Evolutionary conservation across 2,888 invertebrate genomes (phyloP).

Genomic region (Embidobia sp.): DNA sequence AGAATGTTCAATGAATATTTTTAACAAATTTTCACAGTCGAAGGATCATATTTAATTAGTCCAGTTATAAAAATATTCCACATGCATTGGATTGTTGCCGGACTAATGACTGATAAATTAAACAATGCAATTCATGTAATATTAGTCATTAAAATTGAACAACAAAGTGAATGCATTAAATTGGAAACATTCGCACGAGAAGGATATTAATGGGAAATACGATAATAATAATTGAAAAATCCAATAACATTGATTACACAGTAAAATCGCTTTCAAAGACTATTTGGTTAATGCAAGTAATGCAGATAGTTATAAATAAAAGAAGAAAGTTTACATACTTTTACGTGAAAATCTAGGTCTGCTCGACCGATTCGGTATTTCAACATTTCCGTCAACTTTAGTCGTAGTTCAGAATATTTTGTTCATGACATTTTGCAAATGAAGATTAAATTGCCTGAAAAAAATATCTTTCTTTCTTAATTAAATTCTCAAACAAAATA

Average conservation of each 20-base stretch:
- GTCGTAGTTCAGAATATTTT: background rate
- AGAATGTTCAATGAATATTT: too few species aligned
- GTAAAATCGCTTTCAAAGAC: background rate
- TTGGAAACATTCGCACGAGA: background rate
- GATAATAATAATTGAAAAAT: too few species aligned
- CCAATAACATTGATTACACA: background rate
- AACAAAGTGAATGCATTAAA: constrained; percentile 1
- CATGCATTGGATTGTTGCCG: too few species aligned
- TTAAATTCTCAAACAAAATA: background rate
- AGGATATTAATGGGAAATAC: background rate
- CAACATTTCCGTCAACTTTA: background rate
- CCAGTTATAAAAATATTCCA: too few species aligned
- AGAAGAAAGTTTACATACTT: background rate
- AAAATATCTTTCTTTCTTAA: background rate
- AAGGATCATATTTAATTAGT: too few species aligned
- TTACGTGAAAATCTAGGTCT: background rate
- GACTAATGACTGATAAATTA: too few species aligned
- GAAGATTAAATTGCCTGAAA: background rate
- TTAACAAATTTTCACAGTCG: too few species aligned
- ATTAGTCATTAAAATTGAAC: background rate
- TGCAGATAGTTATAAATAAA: background rate
- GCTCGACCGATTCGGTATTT: background rate
- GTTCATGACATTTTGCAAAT: background rate
- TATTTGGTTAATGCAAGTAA: background rate
- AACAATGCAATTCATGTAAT: background rate